These are phyloP conservation scores for Oligia strigilis DNA, from an alignment of 2,888 invertebrate genomes.

Conservation along the genomic window DNA sequence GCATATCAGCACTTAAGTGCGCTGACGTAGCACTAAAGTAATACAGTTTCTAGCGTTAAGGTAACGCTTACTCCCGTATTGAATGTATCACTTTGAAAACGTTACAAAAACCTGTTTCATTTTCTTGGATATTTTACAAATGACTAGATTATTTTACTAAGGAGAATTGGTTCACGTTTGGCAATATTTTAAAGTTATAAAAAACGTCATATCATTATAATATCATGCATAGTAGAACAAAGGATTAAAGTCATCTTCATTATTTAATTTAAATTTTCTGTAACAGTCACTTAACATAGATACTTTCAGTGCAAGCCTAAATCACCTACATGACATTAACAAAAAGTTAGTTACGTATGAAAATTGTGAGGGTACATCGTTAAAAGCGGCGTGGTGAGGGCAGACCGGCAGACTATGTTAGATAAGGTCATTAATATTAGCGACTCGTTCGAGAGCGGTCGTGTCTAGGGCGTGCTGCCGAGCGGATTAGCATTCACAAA, in stretches of 20 bases:
- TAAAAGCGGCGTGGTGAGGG: slow-evolving; percentile 16
- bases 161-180: background rate
- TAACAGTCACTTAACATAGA: background rate
- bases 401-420: slow-evolving; percentile 24
- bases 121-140: background rate
- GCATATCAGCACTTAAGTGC: slow-evolving; percentile 3
- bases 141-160: no score
- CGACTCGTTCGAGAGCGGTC: slow-evolving; percentile 51
- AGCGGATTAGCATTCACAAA: slow-evolving; percentile 57
- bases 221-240: background rate
- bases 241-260: background rate
- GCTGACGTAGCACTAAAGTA: background rate
- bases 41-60: background rate
- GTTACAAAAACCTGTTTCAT: background rate
- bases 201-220: background rate
- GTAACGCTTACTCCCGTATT: background rate
- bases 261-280: background rate
- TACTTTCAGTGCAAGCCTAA: slow-evolving; percentile 19
- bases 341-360: slow-evolving; percentile 37
- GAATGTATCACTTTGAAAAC: background rate
- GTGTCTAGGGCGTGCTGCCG: slow-evolving; percentile 56
- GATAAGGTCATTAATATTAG: slow-evolving; percentile 62
- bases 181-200: background rate
- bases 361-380: slow-evolving; percentile 45
- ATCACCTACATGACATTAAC: slow-evolving; percentile 18